phyloP scores from a whole-genome alignment of 1,140 invertebrate species.

The Pogonus chalceus region DNA sequence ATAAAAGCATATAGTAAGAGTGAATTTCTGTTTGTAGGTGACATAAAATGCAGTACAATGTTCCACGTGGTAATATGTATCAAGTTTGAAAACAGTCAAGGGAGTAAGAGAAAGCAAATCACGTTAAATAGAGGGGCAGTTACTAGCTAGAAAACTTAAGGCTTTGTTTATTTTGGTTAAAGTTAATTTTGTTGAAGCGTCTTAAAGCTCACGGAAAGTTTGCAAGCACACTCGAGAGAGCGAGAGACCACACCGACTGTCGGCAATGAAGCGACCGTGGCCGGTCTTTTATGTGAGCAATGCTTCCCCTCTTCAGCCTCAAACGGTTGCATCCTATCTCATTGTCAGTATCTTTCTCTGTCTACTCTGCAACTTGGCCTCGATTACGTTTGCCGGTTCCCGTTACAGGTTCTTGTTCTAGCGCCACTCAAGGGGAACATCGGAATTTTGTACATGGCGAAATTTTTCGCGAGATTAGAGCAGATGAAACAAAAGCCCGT shows the following conservation, averaged over 20 bases:
- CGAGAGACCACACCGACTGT: conserved; percentile 1
- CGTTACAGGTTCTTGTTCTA: neutral
- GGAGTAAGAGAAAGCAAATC: no score
- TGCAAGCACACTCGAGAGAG: conserved; percentile 3
- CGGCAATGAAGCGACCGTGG: conserved; percentile 3
- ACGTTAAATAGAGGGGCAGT: neutral
- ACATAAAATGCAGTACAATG: no score
- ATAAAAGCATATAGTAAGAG: no score
- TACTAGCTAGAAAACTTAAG: neutral
- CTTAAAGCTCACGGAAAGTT: neutral
- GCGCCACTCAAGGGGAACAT: conserved; percentile 1
- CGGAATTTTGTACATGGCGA: conserved; percentile 3
- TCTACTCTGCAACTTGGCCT: neutral
- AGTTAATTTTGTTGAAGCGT: conserved; percentile 1
- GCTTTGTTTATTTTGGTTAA: conserved; percentile 3
- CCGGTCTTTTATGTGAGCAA: no score
- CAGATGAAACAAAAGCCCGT: conserved; percentile 1
- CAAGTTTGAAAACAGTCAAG: no score
- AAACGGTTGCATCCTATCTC: no score
- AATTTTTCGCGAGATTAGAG: conserved; percentile 7
- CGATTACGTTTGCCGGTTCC: neutral
- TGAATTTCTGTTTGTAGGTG: no score
- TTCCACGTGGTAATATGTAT: no score
- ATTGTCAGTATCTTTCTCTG: no score
- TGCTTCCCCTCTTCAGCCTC: no score